These are phyloP conservation scores for Epirrhoe alternata DNA, from an alignment of 2,888 invertebrate genomes.

Conservation along the genomic window DNA sequence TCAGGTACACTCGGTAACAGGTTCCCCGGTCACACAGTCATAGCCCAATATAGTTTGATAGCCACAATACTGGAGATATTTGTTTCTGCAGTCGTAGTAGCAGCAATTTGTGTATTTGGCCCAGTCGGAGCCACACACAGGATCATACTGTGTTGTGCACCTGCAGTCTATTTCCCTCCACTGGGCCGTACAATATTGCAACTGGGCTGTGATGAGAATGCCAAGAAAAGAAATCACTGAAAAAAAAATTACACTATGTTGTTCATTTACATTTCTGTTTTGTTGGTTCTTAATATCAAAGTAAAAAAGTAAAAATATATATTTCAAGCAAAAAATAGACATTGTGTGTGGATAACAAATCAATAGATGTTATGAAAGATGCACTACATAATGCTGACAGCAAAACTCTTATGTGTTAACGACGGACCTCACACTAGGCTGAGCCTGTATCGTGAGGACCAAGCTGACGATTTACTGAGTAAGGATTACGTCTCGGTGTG, in stretches of 20 bases:
- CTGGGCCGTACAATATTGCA: slow-evolving; percentile 13
- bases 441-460: too few species aligned
- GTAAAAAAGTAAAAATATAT: too few species aligned
- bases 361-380: too few species aligned
- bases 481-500: too few species aligned
- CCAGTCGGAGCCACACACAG: slow-evolving; percentile 54
- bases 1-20: slow-evolving; percentile 11
- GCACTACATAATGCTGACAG: too few species aligned
- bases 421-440: too few species aligned
- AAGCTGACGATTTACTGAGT: too few species aligned
- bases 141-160: slow-evolving; percentile 58
- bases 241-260: slow-evolving; percentile 4
- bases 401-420: too few species aligned
- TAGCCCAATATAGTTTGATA: slow-evolving; percentile 38
- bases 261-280: background rate
- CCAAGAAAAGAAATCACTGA: slow-evolving; percentile 18
- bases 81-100: slow-evolving; percentile 48
- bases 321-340: too few species aligned
- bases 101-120: slow-evolving; percentile 55
- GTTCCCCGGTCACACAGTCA: slow-evolving; percentile 47
- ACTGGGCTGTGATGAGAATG: slow-evolving; percentile 16
- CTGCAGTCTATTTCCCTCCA: slow-evolving; percentile 49
- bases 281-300: too few species aligned
- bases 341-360: too few species aligned
- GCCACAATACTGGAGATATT: slow-evolving; percentile 41